Evolutionary conservation across 2,797 vertebrate genomes (phyloP), one percentile per base, ranked within the genome.

Genomic region (Novumbra hubbsi): DNA sequence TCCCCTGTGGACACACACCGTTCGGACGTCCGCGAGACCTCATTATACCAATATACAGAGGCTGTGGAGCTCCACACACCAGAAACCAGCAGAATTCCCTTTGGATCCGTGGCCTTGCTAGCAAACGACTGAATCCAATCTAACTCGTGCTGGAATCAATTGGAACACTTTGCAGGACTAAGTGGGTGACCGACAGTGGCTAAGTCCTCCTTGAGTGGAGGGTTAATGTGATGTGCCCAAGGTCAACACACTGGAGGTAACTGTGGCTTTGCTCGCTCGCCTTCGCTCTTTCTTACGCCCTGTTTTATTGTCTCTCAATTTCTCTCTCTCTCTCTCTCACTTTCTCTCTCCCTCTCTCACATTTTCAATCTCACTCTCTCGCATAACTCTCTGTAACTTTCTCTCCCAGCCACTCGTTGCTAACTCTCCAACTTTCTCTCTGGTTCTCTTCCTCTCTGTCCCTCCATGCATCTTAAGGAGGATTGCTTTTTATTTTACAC

Each of bases 231-330:
- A 84, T 77, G 80, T 73, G 74, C 81, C 83, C 84, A 83, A 85
- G 86, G 90, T 91, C 86, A 86, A 72, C 78, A 81, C 75, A 68
- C 84, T 72, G 83, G 83, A 91, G 84, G 89, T 87, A 90, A 89
- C 85, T 86, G 87, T 85, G 84, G 72, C 79, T 81, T 80, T 72
- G 75, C 70, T 79, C 83, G 86, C 41, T 72, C 74, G 41, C 75
- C 19, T 57, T 12, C 64, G 2, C 64, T 34, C 64, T 32, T 16
- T 34, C 32, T 17, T 17, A 45, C n/a, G 0, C 49, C 5, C 24
- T 48, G 16, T 48, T 32, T 28, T 9, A 62, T 57, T 55, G n/a
- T 19, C 38, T 30, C 71, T 27, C 24, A 14, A 21, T 15, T 16
- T 28, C 41, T 16, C 14, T 41, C 71, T 5, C 60, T 55, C 9